Evolutionary conservation across 2,888 invertebrate genomes (phyloP), one percentile per base, ranked within the genome.

Genomic region (Perdita meconis): DNA sequence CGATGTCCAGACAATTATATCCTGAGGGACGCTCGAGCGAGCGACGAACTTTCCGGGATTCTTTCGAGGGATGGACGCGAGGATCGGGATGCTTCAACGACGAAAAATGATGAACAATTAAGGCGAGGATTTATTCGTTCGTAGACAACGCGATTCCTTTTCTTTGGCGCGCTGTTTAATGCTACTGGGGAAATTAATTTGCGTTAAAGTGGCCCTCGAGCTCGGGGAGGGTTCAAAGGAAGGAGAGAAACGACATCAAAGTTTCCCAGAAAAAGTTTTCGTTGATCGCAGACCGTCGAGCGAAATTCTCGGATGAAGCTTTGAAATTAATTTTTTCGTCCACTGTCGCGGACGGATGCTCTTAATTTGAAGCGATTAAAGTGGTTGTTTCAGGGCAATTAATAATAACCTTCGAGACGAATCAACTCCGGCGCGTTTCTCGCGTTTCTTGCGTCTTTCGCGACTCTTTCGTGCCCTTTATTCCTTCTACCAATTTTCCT

Each of bases 1-100:
- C 36, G 68, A 66, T 79, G 78, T 73, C 79, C 51, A 57, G 24
- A 60, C 65, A 69, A 69, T 69, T 73, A 69, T 65, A 69, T 65
- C 78, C 60, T 42, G 68, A 40, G 65, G 72, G 56, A 69, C 44
- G 44, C 1, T 26, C 30, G 44, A n/a, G 50, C 50, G 36, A 56
- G 50, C 44, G 38, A 50, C 30, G 59, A 53, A 67, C 38, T 50
- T 51, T 8, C 55, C 57, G 12, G 16, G 59, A 50, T 64, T 68
- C 75, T 59, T 67, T 34, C 30, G 30, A 6, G 30, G 6, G 40
- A 4, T 4, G 8, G 6, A 10, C n/a, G n/a, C n/a, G n/a, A n/a
- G n/a, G n/a, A 13, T 10, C 6, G 26, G 30, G 57, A 24, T 67
- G 51, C 75, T 68, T 36, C 16, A 22, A 13, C 13, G 36, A 26